A percentile compares a stretch with the other conserved stretches of the same genome.
Evolutionary conservation across 2,113 vertebrate genomes (phyloP).

Genomic region (Hiodon tergisus): DNA sequence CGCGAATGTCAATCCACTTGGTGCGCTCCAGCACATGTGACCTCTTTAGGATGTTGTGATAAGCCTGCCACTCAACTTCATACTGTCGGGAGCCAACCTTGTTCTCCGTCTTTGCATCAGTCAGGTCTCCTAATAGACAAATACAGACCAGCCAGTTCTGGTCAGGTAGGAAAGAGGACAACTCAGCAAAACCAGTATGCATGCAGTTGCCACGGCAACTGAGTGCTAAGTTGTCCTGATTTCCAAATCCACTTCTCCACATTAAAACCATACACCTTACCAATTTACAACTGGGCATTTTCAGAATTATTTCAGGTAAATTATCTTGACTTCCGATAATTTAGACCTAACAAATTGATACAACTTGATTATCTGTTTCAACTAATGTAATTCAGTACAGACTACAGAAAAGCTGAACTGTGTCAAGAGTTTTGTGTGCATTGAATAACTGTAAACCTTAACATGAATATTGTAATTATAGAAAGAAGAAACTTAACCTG

Average conservation of each 20-base stretch:
- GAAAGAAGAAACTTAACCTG: too few relatives aligned
- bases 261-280: too few relatives aligned
- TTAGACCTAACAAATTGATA: too few relatives aligned
- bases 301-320: too few relatives aligned
- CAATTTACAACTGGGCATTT: too few relatives aligned
- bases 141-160: not conserved
- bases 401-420: too few relatives aligned
- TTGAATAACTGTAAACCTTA: too few relatives aligned
- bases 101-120: slow-evolving; percentile 86
- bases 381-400: too few relatives aligned
- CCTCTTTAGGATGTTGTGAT: slow-evolving; percentile 81
- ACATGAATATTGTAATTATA: too few relatives aligned
- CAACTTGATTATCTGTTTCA: too few relatives aligned
- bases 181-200: not conserved
- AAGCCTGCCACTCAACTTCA: slow-evolving; percentile 90
- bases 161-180: not conserved
- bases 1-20: slow-evolving; percentile 91
- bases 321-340: too few relatives aligned
- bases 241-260: not conserved
- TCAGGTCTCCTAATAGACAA: slow-evolving; percentile 78
- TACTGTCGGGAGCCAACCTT: slow-evolving; percentile 84
- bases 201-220: not conserved
- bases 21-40: slow-evolving; percentile 86
- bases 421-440: too few relatives aligned
- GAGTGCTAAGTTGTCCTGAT: not conserved